Conservation (phyloP, 2,113 vertebrate genomes). For the Chionis minor region DNA sequence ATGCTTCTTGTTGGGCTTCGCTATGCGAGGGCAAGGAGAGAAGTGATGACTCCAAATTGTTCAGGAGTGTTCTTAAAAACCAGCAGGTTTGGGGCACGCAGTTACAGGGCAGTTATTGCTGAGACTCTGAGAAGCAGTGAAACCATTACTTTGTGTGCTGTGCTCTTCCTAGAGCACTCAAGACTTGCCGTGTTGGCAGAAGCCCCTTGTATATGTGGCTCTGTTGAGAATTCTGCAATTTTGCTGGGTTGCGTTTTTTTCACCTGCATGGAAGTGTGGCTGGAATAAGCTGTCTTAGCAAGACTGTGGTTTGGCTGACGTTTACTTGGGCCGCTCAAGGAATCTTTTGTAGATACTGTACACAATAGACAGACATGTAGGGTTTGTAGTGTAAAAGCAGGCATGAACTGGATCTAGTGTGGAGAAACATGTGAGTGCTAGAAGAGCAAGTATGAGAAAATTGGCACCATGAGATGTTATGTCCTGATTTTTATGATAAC, state of each 20-base stretch:
- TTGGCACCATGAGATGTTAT: background rate
- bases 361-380: background rate
- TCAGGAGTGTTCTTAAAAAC: background rate
- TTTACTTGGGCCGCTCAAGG: background rate
- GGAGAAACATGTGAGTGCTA: background rate
- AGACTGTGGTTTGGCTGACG: background rate
- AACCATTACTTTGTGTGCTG: background rate
- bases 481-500: background rate
- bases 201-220: background rate
- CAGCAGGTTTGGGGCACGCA: background rate
- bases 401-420: background rate
- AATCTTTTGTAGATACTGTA: background rate
- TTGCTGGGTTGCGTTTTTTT: background rate
- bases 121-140: background rate
- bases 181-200: background rate
- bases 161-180: background rate
- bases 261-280: background rate
- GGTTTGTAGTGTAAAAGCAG: background rate
- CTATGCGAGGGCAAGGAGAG: background rate
- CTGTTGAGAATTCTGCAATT: background rate
- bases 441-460: background rate
- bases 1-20: background rate
- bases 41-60: accelerated
- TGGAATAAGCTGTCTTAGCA: background rate
- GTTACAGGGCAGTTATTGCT: background rate